Conservation (phyloP, 2,113 vertebrate genomes). For the Numida meleagris region DNA sequence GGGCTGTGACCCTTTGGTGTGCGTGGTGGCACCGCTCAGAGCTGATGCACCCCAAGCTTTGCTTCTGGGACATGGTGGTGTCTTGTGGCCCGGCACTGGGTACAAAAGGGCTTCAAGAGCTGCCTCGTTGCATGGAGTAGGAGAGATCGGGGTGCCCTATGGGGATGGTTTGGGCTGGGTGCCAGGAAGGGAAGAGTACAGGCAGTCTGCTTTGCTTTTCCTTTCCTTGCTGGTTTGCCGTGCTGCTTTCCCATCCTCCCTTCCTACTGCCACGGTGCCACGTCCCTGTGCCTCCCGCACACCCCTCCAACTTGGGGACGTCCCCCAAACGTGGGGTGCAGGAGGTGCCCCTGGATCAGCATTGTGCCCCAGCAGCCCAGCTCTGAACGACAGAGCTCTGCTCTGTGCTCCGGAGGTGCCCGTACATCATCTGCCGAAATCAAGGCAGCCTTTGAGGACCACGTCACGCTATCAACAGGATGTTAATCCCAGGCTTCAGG, state of each 20-base stretch:
- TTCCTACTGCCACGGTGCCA: background rate
- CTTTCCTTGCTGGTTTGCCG: background rate
- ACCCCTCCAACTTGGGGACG: background rate
- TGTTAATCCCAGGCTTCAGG: background rate
- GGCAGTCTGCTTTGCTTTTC: background rate
- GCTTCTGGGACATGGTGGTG: rapidly evolving
- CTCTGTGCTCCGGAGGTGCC: background rate
- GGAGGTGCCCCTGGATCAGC: background rate
- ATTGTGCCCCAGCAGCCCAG: rapidly evolving
- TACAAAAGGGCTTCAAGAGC: background rate
- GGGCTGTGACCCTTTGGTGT: rapidly evolving
- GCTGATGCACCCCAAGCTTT: background rate
- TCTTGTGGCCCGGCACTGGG: background rate
- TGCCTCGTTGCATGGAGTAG: rapidly evolving
- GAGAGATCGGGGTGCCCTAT: background rate
- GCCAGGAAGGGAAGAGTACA: background rate
- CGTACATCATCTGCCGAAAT: background rate
- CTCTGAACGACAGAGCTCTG: background rate
- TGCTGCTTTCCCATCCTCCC: background rate
- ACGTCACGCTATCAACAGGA: rapidly evolving
- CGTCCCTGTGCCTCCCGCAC: background rate
- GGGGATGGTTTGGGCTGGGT: rapidly evolving
- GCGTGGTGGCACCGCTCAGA: rapidly evolving
- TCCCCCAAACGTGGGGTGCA: rapidly evolving
- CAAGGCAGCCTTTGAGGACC: background rate